Conservation (phyloP, 2,113 vertebrate genomes). For the Aegithalos caudatus region DNA sequence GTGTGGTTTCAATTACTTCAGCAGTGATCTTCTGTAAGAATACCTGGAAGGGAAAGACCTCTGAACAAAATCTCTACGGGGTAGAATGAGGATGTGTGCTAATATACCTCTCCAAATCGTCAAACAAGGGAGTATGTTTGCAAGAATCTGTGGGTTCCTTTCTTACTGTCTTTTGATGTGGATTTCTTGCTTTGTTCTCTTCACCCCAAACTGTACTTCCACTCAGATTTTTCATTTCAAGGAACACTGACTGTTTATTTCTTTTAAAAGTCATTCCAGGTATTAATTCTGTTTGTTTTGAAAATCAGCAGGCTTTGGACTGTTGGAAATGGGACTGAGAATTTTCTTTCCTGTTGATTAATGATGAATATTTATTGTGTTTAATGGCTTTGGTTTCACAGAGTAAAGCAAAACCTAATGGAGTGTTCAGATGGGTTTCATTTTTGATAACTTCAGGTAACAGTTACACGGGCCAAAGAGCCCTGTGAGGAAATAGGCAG, state of each 20-base stretch:
- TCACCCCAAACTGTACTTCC: not conserved
- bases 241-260: not conserved
- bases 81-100: not conserved
- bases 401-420: not conserved
- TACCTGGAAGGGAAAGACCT: not conserved
- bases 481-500: not conserved
- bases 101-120: not conserved
- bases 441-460: not conserved
- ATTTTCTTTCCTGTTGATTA: not conserved
- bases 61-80: not conserved
- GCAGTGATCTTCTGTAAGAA: not conserved
- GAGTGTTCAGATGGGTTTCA: not conserved
- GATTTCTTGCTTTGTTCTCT: not conserved
- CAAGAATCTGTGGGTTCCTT: not conserved
- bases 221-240: not conserved
- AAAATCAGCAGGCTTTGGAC: not conserved
- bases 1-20: not conserved
- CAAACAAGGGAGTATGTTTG: not conserved
- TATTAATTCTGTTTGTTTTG: not conserved
- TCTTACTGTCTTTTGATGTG: not conserved
- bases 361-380: not conserved
- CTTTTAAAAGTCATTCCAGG: not conserved
- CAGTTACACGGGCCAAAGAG: not conserved
- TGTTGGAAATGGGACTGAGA: not conserved
- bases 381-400: not conserved